Evolutionary conservation across 2,888 invertebrate species (phyloP), one percentile per base, ranked within the genome.

Genomic region (Erebia palarica): DNA sequence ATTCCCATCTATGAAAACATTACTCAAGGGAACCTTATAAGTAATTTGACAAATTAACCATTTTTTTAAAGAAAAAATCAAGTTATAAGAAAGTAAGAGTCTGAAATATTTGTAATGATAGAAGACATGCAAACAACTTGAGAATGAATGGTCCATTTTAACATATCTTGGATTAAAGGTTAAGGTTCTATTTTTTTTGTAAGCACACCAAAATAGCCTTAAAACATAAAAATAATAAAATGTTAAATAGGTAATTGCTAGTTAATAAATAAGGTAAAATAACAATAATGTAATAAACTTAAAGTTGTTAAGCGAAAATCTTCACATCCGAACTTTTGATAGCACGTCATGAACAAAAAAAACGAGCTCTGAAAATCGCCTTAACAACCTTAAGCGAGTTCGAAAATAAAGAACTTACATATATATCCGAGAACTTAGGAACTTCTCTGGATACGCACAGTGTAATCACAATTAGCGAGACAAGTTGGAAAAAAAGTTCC

Each of bases 331-430:
- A 71, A 68, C 58, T 69, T 69, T 14, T 44, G 44, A 65, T 49
- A 61, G 69, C 16, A 70, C 69, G 18, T 49, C 44, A 65, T 64
- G 51, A 64, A 66, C 58, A 67, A 57, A 59, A 69, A 69, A 58
- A 66, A 36, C 14, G 49, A 51, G 13, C 11, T 59, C 58, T 58
- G 16, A 58, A 69, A 67, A 72, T 69, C 53, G 69, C 63, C 55
- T 16, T 53, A 68, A 72, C 68, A 72, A 68, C 51, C 27, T 13
- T 42, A 65, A 69, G 47, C 51, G 65, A 65, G 63, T 63, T 58
- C 66, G 59, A 71, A 71, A 72, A 74, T 72, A 73, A 74, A 72
- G 65, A 68, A 75, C 76, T 77, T 74, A 77, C 77, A 74, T 7
- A 51, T 68, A 70, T 69, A 70, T 65, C 66, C 55, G 70, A 21